Base-by-base conservation (phyloP, 2,888 invertebrate species). In the Chrysina gloriosa region DNA sequence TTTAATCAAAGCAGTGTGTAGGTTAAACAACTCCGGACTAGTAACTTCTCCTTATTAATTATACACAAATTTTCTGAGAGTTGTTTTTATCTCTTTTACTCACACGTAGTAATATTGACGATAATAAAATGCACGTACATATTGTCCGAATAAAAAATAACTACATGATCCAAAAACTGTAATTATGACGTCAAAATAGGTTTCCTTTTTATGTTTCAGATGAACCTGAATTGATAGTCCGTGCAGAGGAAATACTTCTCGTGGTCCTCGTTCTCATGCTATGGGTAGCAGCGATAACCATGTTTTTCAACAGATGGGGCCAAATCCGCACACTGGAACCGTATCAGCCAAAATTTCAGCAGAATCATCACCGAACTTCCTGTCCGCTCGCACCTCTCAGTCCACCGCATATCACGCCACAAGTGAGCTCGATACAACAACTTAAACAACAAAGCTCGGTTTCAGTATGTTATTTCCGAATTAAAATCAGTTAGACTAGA, bases 251-350 rank as follows among this genome's bases (percentile, higher is more conserved):
- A 80, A 90, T 93, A 14, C 86, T 94, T 58, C 92, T 95, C 77
- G 95, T 96, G 65, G 89, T 92, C 48, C 88, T 95, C 73, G 95
- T 95, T 23, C 85, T 96, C 19, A 87, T 94, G 50, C 88, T 95
- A 9, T 96, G 96, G 96, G 92, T 93, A 64, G 94, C 92, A 0
- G 95, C 95, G 70, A 95, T 95, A 70, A 92, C 93, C 2, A 86
- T 95, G 47, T 96, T 96, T 86, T 94, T 96, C 87, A 95, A 96
- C 85, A 92, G 95, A 72, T 96, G 95, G 95, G 95, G 95, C 79
- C 95, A 96, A 87, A 96, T 96, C 80, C 90, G 95, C 72, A 95
- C 94, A 94, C 83, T 95, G 83, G 94, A 95, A 81, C 95, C 95
- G 0, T 95, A 95, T 82, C 94, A 95, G 79, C 95, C 95, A 1